These are phyloP conservation scores for Malacosoma neustria DNA, from an alignment of 2,888 invertebrate species.

Conservation along the genomic window DNA sequence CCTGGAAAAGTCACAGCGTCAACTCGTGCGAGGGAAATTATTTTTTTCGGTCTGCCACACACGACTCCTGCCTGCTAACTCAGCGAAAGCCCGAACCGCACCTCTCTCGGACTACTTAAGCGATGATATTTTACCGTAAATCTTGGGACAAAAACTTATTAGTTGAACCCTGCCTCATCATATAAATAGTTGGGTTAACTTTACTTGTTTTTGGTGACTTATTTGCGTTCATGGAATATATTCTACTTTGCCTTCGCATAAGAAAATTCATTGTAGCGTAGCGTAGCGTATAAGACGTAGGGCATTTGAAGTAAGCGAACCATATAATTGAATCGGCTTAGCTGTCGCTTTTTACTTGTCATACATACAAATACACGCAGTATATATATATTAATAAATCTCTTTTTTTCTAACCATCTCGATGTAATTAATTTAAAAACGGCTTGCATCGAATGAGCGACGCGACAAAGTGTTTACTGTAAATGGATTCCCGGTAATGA, in stretches of 20 bases:
- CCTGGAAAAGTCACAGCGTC: conserved; percentile 69
- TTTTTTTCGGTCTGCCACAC: conserved; percentile 74
- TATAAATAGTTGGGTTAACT: background rate
- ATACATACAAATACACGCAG: too few species aligned
- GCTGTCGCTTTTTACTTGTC: too few species aligned
- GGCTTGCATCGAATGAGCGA: background rate
- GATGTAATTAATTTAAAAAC: background rate
- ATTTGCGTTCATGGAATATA: background rate
- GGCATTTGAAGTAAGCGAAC: background rate
- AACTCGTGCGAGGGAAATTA: conserved; percentile 69
- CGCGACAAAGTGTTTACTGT: background rate
- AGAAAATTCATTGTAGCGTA: background rate
- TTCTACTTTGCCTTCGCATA: background rate
- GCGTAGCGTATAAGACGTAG: background rate
- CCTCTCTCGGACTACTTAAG: conserved; percentile 43
- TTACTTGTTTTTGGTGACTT: background rate
- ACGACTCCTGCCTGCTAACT: conserved; percentile 67
- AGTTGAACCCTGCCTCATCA: background rate
- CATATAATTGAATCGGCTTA: too few species aligned
- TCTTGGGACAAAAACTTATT: conserved; percentile 20
- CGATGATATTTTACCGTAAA: conserved; percentile 34
- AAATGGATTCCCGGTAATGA: background rate
- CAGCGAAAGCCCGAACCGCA: conserved; percentile 49
- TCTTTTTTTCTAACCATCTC: too few species aligned
- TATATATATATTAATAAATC: too few species aligned